A percentile compares a stretch with the other conserved stretches of the same genome.
Conservation (phyloP, 2,888 invertebrate genomes). For the Dexiosoma caninum region DNA sequence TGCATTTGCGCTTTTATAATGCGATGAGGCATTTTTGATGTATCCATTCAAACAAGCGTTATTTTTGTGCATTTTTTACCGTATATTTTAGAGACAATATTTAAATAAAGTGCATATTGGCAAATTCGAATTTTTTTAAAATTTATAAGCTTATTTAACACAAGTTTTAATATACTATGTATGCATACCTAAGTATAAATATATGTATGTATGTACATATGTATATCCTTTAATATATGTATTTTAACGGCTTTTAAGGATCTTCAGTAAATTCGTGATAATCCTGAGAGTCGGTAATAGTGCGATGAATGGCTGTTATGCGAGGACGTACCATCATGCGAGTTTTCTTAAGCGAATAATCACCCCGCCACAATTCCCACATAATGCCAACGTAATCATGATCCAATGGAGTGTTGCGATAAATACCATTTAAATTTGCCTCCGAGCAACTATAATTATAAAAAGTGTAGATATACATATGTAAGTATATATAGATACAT, state of each 20-base stretch:
- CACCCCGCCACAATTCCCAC: constrained; percentile 81
- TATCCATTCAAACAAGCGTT: too few species aligned
- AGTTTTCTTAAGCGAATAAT: constrained; percentile 79
- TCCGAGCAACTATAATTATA: constrained; percentile 78
- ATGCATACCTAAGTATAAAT: too few species aligned
- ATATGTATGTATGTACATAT: neutral
- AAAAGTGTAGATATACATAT: neutral
- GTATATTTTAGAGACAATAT: too few species aligned
- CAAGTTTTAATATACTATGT: too few species aligned
- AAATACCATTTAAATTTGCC: constrained; percentile 80
- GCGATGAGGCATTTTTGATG: too few species aligned
- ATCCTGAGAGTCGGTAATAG: neutral
- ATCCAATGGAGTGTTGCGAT: constrained; percentile 76
- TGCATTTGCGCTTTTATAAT: too few species aligned
- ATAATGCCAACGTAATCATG: constrained; percentile 80
- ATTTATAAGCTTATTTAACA: too few species aligned
- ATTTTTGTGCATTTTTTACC: too few species aligned
- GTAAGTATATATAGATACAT: neutral
- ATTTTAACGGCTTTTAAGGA: constrained; percentile 53
- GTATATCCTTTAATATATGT: neutral
- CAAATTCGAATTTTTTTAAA: too few species aligned
- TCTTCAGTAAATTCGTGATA: constrained; percentile 56
- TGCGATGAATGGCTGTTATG: neutral
- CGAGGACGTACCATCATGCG: constrained; percentile 78
- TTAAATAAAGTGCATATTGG: too few species aligned